Conservation (phyloP, 1,140 invertebrate genomes). For the Ridgeia piscesae region DNA sequence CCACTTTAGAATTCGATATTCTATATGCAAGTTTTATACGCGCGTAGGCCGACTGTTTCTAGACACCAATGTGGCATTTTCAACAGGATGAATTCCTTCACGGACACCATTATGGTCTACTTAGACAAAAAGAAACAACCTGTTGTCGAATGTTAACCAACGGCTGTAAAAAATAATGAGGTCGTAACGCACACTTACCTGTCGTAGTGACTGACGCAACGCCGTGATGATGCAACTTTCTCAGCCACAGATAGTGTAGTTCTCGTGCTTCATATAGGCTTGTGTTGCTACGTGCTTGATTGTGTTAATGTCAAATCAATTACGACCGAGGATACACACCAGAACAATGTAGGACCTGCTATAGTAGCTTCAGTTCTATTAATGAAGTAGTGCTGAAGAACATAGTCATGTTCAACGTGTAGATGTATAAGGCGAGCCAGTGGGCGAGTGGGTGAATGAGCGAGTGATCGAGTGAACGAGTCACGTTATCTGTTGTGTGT, state of each 20-base stretch:
- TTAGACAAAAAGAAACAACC: not conserved
- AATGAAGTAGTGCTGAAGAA: not conserved
- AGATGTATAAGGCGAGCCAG: too few relatives aligned
- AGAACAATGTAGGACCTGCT: not conserved
- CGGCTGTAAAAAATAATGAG: not conserved
- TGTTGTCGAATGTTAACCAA: not conserved
- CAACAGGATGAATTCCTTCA: too few relatives aligned
- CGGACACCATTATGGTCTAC: not conserved
- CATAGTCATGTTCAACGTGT: not conserved
- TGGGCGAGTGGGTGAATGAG: too few relatives aligned
- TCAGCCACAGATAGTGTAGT: not conserved
- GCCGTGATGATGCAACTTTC: not conserved
- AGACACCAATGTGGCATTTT: too few relatives aligned
- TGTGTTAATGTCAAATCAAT: not conserved
- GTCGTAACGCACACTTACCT: not conserved
- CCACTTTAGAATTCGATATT: too few relatives aligned
- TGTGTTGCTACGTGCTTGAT: not conserved
- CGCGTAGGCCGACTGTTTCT: too few relatives aligned
- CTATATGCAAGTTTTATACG: too few relatives aligned
- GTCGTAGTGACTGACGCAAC: not conserved
- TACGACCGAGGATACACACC: not conserved
- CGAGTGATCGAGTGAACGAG: too few relatives aligned
- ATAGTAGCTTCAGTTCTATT: not conserved
- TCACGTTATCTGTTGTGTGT: too few relatives aligned
- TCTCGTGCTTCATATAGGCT: not conserved